phyloP scores from a whole-genome alignment of 2,113 vertebrate genomes.

The Fulmarus glacialis region DNA sequence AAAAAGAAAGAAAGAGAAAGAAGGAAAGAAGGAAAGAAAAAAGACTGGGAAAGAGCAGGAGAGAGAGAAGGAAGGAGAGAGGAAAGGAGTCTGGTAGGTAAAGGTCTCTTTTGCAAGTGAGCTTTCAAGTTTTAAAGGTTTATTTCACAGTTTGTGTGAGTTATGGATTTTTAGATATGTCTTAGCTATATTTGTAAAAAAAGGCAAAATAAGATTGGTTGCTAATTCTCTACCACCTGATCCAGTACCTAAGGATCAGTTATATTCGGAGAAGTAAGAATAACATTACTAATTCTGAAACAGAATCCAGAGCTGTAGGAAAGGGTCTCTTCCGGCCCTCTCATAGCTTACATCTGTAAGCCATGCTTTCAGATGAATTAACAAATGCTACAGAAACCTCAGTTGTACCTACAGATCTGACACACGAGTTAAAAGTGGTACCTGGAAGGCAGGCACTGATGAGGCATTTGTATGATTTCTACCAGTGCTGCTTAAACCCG shows the following conservation, averaged over 20 bases:
- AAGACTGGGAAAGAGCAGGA: not conserved
- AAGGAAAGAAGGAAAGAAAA: not conserved
- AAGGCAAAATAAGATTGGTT: not conserved
- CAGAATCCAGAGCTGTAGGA: not conserved
- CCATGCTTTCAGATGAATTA: not conserved
- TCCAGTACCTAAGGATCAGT: not conserved
- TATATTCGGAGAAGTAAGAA: not conserved
- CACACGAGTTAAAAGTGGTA: not conserved
- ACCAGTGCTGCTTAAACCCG: not conserved
- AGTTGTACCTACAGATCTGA: not conserved
- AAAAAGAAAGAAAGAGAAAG: no score
- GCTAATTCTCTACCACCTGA: not conserved
- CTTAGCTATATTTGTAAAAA: not conserved
- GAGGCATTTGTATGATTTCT: not conserved
- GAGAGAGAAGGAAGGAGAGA: no score
- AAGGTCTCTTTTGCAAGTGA: not conserved
- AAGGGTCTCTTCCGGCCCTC: not conserved
- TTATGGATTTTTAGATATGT: not conserved
- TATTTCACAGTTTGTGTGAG: not conserved
- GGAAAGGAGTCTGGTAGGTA: not conserved
- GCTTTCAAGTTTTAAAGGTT: not conserved
- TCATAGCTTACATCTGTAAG: not conserved
- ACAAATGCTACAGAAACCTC: not conserved
- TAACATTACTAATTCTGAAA: not conserved
- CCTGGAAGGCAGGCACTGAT: not conserved